Evolutionary conservation across 2,113 vertebrate species (phyloP), one percentile per base, ranked within the genome.

Genomic region (Oplegnathus fasciatus): DNA sequence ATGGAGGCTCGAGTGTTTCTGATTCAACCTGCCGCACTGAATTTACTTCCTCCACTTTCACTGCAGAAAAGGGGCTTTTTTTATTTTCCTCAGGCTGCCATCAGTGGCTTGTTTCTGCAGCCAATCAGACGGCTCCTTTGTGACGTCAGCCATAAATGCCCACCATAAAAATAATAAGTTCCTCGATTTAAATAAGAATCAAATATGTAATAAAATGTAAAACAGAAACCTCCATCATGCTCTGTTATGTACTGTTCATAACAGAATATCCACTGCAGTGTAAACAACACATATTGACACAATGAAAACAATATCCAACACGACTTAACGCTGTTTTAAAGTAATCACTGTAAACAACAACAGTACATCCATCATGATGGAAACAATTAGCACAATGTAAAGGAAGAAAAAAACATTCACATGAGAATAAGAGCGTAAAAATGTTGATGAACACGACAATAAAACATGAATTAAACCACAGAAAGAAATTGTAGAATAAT

Each of bases 1-100:
- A 80, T 55, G 57, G 76, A 71, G 71, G 52, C 78, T 62, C 1
- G 1, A 65, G 68, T 64, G 75, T 62, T 78, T 81, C 69, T 73
- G 70, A 83, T 70, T 40, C 73, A 34, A 67, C 18, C 58, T 65
- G 64, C 28, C 26, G 15, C 64, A 1, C 14, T 34, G 55, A 74
- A 77, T 84, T 72, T 72, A 54, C 61, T 50, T 55, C 24, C 58
- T 67, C 57, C 42, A 6, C 80, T 58, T 67, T 67, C 32, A 48
- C 75, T 17, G 17, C n/a, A 60, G 40, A 42, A 42, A 72, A 26
- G 1, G 0, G 3, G 1, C 0, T 79, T 74, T 74, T 79, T 74
- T 74, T 37, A 2, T 68, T 72, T 70, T 72, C 9, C 4, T 58
- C 48, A 14, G n/a, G 55, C 48, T 5, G 6, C 17, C 18, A n/a